These are phyloP conservation scores for Phasia obesa DNA, from an alignment of 2,888 invertebrate genomes.

Conservation along the genomic window DNA sequence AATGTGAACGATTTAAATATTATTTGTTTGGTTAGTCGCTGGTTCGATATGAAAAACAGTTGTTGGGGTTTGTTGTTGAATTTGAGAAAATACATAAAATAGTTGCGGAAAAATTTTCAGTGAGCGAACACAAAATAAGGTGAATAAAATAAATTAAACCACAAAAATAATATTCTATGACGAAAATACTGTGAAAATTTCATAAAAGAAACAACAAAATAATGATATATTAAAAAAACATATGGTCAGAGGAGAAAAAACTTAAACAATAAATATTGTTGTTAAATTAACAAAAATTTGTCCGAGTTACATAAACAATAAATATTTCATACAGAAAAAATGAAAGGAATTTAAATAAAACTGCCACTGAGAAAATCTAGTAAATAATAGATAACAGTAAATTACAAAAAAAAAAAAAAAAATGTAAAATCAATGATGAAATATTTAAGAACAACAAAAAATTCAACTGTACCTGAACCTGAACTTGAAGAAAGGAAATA, in stretches of 20 bases:
- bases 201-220: slow-evolving; percentile 29
- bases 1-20: slow-evolving; percentile 12
- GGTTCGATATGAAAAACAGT: slow-evolving; percentile 10
- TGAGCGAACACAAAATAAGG: slow-evolving; percentile 51
- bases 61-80: slow-evolving; percentile 54
- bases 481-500: slow-evolving; percentile 69
- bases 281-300: slow-evolving; percentile 38
- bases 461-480: slow-evolving; percentile 63
- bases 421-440: slow-evolving; percentile 61
- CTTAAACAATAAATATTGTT: slow-evolving; percentile 43
- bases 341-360: slow-evolving; percentile 11
- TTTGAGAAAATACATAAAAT: slow-evolving; percentile 38
- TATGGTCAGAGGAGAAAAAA: slow-evolving; percentile 49
- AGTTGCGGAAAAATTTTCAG: slow-evolving; percentile 66
- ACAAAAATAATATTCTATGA: slow-evolving; percentile 15
- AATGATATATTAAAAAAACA: slow-evolving; percentile 2
- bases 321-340: slow-evolving; percentile 12
- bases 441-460: neutral
- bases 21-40: neutral
- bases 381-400: slow-evolving; percentile 1
- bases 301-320: slow-evolving; percentile 65
- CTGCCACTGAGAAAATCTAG: neutral
- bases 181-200: slow-evolving; percentile 34
- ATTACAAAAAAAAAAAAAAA: slow-evolving; percentile 5
- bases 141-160: slow-evolving; percentile 40